Evolutionary conservation across 2,888 invertebrate species (phyloP), one percentile per base, ranked within the genome.

Genomic region (Leucophora obtusa): DNA sequence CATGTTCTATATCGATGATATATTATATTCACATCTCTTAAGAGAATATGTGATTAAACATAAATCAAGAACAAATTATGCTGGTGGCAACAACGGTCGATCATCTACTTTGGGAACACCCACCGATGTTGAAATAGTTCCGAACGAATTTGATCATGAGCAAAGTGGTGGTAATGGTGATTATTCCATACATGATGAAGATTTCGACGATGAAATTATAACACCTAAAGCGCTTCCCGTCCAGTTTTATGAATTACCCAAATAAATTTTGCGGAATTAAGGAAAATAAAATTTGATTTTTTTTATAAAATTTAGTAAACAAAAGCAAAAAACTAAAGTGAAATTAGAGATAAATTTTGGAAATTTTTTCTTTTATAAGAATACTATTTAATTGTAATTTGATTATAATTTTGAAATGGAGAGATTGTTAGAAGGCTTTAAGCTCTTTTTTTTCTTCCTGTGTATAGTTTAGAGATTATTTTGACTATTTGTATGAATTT

Each of bases 1-100:
- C 75, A 93, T 93, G 93, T 93, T 92, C 87, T 93, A 92, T 85
- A 91, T 93, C 75, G 92, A 93, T 85, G 92, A 92, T 84, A 91
- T 93, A 73, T 88, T 93, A 8, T 93, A 92, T 86, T 89, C 91
- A 17, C 89, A 90, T 68, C 86, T 90, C 72, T 83, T 90, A 33
- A 87, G 87, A 50, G 89, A 90, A 72, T 87, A 87, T 63, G 86
- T 87, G 14, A 86, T 85, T 73, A 87, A 86, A 28, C 84, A 87
- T 9, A 86, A 85, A 78, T 86, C 86, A 84, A 86, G 85, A 85
- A 85, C 85, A 56, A 85, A 86, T 79, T 85, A 85, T 66, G 85
- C 84, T 73, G 85, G 86, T 70, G 85, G 86, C 54, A 82, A 76
- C 69, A 82, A 84, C 83, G 82, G 83, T 33, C 84, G 85, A 60